Evolutionary conservation across 1,140 invertebrate genomes (phyloP), one percentile per base, ranked within the genome.

Genomic region (Panulirus ornatus): DNA sequence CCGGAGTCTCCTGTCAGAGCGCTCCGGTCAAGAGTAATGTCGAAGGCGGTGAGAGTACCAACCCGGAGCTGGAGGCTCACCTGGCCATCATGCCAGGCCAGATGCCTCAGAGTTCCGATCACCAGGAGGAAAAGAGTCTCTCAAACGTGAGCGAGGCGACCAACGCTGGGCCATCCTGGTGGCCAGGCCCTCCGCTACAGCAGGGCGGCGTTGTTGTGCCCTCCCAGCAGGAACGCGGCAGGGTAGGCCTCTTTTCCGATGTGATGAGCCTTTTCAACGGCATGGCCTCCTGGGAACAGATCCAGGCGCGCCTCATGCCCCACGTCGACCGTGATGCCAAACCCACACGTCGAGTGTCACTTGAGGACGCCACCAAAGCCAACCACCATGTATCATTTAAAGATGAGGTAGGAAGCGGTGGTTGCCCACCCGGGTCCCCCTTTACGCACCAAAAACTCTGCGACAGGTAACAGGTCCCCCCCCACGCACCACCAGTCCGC

Each of bases 101-200:
- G 75, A 66, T 88, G 6, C 85, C 75, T n/a, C 27, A 38, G 8
- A 79, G 30, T n/a, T 19, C 14, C n/a, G 27, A 40, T 36, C 36
- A 27, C 36, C 16, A 38, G 38, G 9, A 63, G 22, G 27, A 40
- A 22, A n/a, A 42, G 16, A 30, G 54, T 14, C 44, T 36, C 40
- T 11, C 83, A 22, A 40, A 30, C 40, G 38, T 8, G 14, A 51
- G 40, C 40, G 85, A 70, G 38, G n/a, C 34, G 9, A 22, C 58
- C 22, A 22, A n/a, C 38, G 51, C 85, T n/a, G 75, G 51, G 19
- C 73, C 75, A 0, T 63, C 75, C 75, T 88, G 85, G 85, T 88
- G 85, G 85, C 85, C 85, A 3, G 85, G 85, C 14, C 85, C 85
- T 6, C 85, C 85, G 16, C n/a, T 88, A 8, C 85, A 70, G 85